Evolutionary conservation across 2,888 invertebrate genomes (phyloP).

Genomic region (Diloba caeruleocephala): DNA sequence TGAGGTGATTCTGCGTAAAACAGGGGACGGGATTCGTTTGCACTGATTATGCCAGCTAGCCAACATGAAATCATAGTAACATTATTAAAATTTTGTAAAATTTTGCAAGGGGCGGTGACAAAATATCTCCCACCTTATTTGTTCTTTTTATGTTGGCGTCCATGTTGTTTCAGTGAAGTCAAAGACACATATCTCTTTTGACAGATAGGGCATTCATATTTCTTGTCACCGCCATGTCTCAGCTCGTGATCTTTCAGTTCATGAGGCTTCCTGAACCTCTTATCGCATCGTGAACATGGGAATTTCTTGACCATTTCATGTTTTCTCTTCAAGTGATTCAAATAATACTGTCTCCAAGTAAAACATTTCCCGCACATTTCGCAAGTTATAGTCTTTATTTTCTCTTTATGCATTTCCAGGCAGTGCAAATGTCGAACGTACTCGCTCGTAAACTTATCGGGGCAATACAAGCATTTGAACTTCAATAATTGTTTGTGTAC

Average conservation of each 20-base stretch:
- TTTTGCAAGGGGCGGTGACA: too few relatives aligned
- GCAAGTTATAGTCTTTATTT: conserved; percentile 64
- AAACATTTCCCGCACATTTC: conserved; percentile 77
- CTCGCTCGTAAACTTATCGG: conserved; percentile 58
- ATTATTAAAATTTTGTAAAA: too few relatives aligned
- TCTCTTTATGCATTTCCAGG: conserved; percentile 62
- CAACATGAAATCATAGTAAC: too few relatives aligned
- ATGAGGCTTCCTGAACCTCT: conserved; percentile 23
- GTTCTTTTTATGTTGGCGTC: conserved; percentile 43
- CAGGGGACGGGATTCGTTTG: too few relatives aligned
- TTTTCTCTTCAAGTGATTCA: conserved; percentile 72
- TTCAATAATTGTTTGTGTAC: conserved; percentile 60
- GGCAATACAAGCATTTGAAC: conserved; percentile 69
- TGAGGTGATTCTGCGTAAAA: too few relatives aligned
- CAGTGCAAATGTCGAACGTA: conserved; percentile 65
- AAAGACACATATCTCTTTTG: conserved; percentile 51
- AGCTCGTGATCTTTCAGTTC: conserved; percentile 35
- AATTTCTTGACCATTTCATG: conserved; percentile 62
- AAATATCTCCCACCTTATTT: not conserved
- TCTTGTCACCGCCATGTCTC: conserved; percentile 14
- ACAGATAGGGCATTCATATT: conserved; percentile 36
- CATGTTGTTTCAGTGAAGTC: conserved; percentile 57
- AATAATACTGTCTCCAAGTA: conserved; percentile 77
- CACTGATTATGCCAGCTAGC: too few relatives aligned
- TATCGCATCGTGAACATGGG: conserved; percentile 60